phyloP scores from a whole-genome alignment of 1,140 invertebrate species.

The Papilio helenus region DNA sequence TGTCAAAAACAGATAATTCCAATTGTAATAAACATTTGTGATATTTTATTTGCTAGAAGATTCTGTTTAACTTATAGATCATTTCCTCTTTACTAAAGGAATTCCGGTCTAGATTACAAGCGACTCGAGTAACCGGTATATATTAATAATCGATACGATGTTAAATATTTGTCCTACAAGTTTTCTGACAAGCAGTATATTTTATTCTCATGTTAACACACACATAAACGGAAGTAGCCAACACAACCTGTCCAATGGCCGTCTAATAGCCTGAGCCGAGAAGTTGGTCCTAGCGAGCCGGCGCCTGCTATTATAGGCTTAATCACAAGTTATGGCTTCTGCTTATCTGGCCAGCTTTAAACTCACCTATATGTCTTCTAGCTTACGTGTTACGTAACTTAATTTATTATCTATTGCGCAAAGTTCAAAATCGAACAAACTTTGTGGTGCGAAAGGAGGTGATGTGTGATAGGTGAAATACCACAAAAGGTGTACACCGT shows the following conservation, averaged over 20 bases:
- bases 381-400: constrained; percentile 3
- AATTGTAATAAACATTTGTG: no score
- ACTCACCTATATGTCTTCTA: constrained; percentile 23
- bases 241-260: constrained; percentile 17
- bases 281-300: background rate
- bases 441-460: background rate
- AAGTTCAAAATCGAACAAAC: background rate
- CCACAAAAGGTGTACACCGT: background rate
- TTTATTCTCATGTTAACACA: background rate
- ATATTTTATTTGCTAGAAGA: no score
- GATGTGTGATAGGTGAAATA: background rate
- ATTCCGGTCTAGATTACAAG: no score
- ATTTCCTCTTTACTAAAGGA: no score
- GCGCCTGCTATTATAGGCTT: constrained; percentile 25
- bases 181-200: background rate
- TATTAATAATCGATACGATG: no score
- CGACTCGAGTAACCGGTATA: no score
- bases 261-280: constrained; percentile 14
- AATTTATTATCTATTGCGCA: background rate
- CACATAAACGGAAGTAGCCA: background rate
- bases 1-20: no score
- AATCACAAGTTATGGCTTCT: constrained; percentile 37
- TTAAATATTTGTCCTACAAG: no score
- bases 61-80: no score
- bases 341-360: constrained; percentile 22